A percentile compares a stretch with the other conserved stretches of the same genome.
These are phyloP conservation scores for Psammodynastes pulverulentus DNA, from an alignment of 2,113 vertebrate genomes.

Conservation along the genomic window DNA sequence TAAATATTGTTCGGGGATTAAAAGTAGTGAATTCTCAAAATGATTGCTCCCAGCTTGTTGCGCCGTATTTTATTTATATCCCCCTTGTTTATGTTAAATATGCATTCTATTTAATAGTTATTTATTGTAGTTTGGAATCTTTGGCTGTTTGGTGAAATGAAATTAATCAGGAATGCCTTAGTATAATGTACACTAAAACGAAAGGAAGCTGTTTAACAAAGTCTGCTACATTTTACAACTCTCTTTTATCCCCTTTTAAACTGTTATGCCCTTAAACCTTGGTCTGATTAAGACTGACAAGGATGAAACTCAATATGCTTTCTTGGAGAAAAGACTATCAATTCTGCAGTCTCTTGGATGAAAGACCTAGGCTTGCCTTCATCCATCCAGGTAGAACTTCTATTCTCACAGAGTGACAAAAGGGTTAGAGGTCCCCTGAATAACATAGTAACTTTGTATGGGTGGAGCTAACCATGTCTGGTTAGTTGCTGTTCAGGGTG, in stretches of 20 bases:
- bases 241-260: neutral
- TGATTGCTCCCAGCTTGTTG: conserved; percentile 62
- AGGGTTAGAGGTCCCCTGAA: neutral
- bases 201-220: conserved; percentile 8
- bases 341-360: neutral
- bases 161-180: neutral
- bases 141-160: neutral
- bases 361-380: neutral
- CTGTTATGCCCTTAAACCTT: neutral
- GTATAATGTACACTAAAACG: neutral
- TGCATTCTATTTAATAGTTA: conserved; percentile 47
- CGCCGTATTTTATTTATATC: conserved; percentile 60
- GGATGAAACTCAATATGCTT: neutral
- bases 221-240: neutral
- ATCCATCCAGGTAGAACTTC: neutral
- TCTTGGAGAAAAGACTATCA: neutral
- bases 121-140: conserved; percentile 21
- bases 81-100: conserved; percentile 48
- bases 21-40: conserved; percentile 61
- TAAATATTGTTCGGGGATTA: conserved; percentile 41
- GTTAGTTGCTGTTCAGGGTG: neutral
- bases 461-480: neutral
- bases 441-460: neutral
- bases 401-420: neutral
- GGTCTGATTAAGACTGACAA: neutral